phyloP scores from a whole-genome alignment of 2,113 vertebrate genomes.

The Vimba vimba region DNA sequence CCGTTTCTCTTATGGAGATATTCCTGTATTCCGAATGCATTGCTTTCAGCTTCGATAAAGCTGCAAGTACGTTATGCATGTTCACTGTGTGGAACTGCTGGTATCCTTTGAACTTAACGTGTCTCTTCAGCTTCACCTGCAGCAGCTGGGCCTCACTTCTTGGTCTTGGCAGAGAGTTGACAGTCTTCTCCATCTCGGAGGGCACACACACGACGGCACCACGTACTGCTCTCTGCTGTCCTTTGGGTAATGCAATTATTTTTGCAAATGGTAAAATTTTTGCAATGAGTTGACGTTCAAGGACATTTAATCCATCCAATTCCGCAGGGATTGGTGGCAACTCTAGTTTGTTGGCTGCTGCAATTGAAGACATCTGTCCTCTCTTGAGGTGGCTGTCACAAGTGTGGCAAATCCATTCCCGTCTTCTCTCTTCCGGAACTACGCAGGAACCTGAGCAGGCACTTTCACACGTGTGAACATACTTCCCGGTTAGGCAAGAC shows the following conservation, averaged over 20 bases:
- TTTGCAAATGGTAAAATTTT: too few species aligned
- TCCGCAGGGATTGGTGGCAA: too few species aligned
- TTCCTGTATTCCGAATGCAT: background rate
- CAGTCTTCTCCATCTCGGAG: too few species aligned
- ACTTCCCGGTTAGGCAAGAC: conserved; percentile 24
- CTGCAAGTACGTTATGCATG: conserved; percentile 40
- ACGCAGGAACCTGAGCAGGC: background rate
- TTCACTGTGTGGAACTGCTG: conserved; percentile 40
- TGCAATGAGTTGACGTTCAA: too few species aligned
- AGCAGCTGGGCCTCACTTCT: too few species aligned
- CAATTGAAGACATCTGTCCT: background rate
- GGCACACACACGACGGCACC: too few species aligned
- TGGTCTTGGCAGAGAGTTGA: too few species aligned
- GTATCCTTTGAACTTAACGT: conserved; percentile 42
- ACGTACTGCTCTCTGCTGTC: too few species aligned
- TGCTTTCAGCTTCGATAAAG: conserved; percentile 30
- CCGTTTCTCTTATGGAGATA: conserved; percentile 14
- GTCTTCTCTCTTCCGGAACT: background rate
- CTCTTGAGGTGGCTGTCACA: conserved; percentile 1
- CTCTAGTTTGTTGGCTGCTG: too few species aligned
- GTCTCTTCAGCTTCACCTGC: too few species aligned
- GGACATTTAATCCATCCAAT: too few species aligned
- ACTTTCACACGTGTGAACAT: conserved; percentile 30
- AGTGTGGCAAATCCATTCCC: conserved; percentile 1
- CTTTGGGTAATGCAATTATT: too few species aligned